phyloP scores from a whole-genome alignment of 2,113 vertebrate genomes.

The Peromyscus leucopus region DNA sequence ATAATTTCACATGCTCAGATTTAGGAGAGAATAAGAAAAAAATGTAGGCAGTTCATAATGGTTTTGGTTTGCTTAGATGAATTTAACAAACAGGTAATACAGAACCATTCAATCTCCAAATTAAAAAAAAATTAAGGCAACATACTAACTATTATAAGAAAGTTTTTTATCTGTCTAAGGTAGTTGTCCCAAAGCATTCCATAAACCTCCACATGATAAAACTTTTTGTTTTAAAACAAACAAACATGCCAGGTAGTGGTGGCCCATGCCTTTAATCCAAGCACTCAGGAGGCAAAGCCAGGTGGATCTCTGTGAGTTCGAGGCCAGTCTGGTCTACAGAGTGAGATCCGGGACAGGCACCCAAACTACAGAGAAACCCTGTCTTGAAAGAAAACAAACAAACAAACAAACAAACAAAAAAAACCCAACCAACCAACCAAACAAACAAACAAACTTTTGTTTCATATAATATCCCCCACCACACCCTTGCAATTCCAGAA shows the following conservation, averaged over 20 bases:
- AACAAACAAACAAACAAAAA: not conserved
- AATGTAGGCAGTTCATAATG: not conserved
- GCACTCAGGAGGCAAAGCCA: too few relatives aligned
- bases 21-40: conserved; percentile 54
- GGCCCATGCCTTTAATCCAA: too few relatives aligned
- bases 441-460: not conserved
- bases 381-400: too few relatives aligned
- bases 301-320: too few relatives aligned
- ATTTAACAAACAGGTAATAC: not conserved
- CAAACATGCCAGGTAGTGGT: too few relatives aligned
- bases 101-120: conserved; percentile 45
- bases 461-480: not conserved
- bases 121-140: conserved; percentile 37
- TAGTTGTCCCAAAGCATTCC: not conserved
- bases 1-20: conserved; percentile 54
- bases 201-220: not conserved
- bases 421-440: too few relatives aligned
- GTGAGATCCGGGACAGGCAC: too few relatives aligned
- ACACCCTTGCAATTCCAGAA: not conserved
- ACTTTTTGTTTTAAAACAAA: not conserved
- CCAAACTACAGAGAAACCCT: too few relatives aligned
- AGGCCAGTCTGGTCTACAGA: too few relatives aligned
- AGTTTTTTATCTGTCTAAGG: not conserved
- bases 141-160: not conserved
- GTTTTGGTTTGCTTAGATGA: conserved; percentile 52